A percentile compares a stretch with the other conserved stretches of the same genome.
These are phyloP conservation scores for Xanthia icteritia DNA, from an alignment of 2,888 invertebrate species.

Conservation along the genomic window DNA sequence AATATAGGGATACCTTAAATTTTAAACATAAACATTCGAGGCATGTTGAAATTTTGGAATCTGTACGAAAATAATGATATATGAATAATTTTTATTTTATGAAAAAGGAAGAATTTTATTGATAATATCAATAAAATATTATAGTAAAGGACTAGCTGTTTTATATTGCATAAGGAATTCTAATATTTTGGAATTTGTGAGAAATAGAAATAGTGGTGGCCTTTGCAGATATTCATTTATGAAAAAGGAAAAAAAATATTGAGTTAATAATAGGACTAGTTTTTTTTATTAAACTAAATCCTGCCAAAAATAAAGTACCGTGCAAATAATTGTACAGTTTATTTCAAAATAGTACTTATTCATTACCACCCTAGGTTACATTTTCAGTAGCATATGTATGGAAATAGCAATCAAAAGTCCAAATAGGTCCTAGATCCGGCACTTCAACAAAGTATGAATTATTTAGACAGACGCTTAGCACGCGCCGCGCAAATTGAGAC, in stretches of 20 bases:
- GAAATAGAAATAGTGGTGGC: not conserved
- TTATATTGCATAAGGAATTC: too few relatives aligned
- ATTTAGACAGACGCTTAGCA: conserved; percentile 72
- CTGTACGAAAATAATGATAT: too few relatives aligned
- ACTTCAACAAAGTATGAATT: conserved; percentile 69
- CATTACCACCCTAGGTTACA: not conserved
- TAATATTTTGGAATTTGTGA: not conserved
- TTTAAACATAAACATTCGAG: too few relatives aligned
- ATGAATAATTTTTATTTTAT: too few relatives aligned
- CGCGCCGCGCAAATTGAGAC: conserved; percentile 76
- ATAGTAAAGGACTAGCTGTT: too few relatives aligned
- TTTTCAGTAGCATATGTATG: conserved; percentile 9
- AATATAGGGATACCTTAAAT: too few relatives aligned
- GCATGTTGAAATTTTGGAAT: too few relatives aligned
- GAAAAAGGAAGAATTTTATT: too few relatives aligned
- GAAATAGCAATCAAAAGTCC: conserved; percentile 27
- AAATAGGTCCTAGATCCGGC: conserved; percentile 10
- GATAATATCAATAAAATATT: too few relatives aligned
- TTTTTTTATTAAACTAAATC: too few relatives aligned
- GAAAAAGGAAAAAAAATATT: not conserved
- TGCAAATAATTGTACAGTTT: not conserved
- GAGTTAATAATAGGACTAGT: not conserved
- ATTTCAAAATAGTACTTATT: not conserved
- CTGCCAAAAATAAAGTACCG: too few relatives aligned
- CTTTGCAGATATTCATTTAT: not conserved